Conservation (phyloP, 2,113 vertebrate species). For the Jacana jacana region DNA sequence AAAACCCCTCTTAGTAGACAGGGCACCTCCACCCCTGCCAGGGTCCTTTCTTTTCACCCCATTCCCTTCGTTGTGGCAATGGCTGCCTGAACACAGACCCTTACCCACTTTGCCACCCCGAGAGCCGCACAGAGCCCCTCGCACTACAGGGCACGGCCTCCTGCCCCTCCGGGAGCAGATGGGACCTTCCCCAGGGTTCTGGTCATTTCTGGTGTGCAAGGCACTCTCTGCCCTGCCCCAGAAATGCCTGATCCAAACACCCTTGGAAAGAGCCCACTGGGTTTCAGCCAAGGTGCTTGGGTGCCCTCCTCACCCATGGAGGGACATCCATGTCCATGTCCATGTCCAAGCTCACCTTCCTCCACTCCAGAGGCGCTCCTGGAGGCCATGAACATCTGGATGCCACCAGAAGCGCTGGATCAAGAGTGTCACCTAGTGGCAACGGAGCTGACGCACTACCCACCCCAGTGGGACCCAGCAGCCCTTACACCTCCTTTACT, state of each 20-base stretch:
- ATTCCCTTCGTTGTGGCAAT: neutral
- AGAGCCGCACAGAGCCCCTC: neutral
- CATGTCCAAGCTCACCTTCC: neutral
- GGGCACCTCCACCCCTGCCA: neutral
- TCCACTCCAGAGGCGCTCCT: neutral
- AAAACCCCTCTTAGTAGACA: accelerated
- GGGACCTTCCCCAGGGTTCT: neutral
- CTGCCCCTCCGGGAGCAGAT: accelerated
- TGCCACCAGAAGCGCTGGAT: neutral
- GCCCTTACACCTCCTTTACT: neutral
- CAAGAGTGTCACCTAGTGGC: slow-evolving; percentile 37
- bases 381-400: neutral
- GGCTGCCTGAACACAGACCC: neutral
- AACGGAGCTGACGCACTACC: neutral
- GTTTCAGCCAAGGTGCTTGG: neutral
- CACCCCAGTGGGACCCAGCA: neutral
- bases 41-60: neutral
- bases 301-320: neutral
- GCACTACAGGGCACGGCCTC: neutral
- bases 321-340: neutral
- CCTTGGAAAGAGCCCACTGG: neutral
- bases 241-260: neutral
- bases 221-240: neutral
- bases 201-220: accelerated
- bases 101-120: accelerated